phyloP scores from a whole-genome alignment of 2,797 vertebrate species.

The Ctenopoma multispine region DNA sequence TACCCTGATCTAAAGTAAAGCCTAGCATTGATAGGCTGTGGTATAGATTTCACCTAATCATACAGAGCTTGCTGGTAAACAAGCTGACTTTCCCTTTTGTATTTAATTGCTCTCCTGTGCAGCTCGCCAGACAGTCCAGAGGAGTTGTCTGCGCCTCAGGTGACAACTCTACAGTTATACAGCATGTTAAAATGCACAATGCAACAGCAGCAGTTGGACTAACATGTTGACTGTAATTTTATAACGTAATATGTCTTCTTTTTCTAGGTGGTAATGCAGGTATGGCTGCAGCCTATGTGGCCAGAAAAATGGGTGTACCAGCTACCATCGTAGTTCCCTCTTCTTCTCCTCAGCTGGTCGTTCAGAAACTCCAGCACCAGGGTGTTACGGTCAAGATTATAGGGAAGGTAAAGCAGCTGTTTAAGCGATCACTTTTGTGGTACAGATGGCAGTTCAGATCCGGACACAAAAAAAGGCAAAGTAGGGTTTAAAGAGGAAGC shows the following conservation, averaged over 20 bases:
- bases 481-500: not conserved
- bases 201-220: rapidly evolving
- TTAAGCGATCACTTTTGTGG: not conserved
- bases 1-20: not conserved
- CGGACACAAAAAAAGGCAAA: not conserved
- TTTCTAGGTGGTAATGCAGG: constrained; percentile 85
- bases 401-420: constrained; percentile 75
- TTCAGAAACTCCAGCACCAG: constrained; percentile 79
- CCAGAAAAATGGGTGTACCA: constrained; percentile 80
- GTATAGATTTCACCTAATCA: not conserved
- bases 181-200: not conserved
- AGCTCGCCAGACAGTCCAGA: constrained; percentile 77
- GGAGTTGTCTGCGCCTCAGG: constrained; percentile 86
- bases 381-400: constrained; percentile 78
- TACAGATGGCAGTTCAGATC: not conserved
- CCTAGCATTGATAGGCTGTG: not conserved
- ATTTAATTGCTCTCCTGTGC: constrained; percentile 7
- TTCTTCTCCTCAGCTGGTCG: constrained; percentile 75
- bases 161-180: constrained; percentile 40
- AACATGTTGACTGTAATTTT: not conserved
- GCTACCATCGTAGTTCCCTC: constrained; percentile 84
- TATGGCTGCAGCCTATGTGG: constrained; percentile 83
- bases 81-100: not conserved
- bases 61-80: not conserved
- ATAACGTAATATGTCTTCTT: not conserved